Evolutionary conservation across 2,797 vertebrate genomes (phyloP).

Genomic region (Morus bassanus): DNA sequence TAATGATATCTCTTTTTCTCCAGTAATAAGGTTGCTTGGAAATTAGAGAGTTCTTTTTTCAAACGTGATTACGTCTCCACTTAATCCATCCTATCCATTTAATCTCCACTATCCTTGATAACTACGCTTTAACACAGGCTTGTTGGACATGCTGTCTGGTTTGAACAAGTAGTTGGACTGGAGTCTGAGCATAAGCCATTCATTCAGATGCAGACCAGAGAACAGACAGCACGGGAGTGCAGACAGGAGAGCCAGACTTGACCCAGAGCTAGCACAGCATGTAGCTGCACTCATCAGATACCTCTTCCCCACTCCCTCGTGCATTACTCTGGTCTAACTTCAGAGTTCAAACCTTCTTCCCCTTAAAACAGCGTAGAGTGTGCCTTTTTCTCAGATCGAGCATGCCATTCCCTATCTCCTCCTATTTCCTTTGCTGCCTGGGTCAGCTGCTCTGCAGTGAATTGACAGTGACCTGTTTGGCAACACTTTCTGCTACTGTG

Average conservation of each 20-base stretch:
- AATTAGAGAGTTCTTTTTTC: background rate
- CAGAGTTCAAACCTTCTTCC: background rate
- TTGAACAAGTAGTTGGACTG: background rate
- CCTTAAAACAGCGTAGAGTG: no score
- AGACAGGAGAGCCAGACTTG: background rate
- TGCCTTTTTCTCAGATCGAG: background rate
- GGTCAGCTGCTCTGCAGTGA: background rate
- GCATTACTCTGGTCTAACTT: background rate
- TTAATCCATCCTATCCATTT: no score
- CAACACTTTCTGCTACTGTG: background rate
- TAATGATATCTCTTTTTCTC: background rate
- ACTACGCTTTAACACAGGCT: background rate
- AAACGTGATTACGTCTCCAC: background rate
- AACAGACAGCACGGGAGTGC: background rate
- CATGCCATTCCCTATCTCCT: background rate
- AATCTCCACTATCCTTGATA: background rate
- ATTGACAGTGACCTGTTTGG: background rate
- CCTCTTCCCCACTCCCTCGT: background rate
- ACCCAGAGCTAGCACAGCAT: background rate
- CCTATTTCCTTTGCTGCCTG: background rate
- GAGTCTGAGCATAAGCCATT: background rate
- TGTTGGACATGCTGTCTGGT: background rate
- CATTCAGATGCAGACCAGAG: background rate
- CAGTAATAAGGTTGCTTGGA: background rate
- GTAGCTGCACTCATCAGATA: background rate